Percentiles rank a stretch among this genome's conserved stretches.
Conservation (phyloP, 2,888 invertebrate genomes). For the Leucophora obtusa region DNA sequence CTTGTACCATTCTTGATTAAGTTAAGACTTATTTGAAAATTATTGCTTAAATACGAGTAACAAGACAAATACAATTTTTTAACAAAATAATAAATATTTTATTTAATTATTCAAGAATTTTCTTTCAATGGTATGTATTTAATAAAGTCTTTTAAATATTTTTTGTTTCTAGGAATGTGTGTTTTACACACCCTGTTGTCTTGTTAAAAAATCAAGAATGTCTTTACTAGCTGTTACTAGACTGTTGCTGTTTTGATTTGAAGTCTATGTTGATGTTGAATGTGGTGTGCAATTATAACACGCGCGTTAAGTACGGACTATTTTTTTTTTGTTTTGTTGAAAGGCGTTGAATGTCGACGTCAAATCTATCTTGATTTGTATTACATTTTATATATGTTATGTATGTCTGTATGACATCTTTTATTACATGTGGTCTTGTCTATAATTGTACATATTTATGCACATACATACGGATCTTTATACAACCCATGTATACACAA, state of each 20-base stretch:
- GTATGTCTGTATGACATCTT: constrained; percentile 5
- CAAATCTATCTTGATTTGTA: constrained; percentile 63
- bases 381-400: constrained; percentile 49
- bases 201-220: constrained; percentile 38
- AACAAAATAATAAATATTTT: not conserved
- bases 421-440: constrained; percentile 30
- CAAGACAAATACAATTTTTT: too few relatives aligned
- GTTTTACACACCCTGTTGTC: constrained; percentile 53
- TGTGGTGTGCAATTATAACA: constrained; percentile 57
- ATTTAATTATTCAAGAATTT: not conserved
- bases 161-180: constrained; percentile 13
- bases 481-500: constrained; percentile 26
- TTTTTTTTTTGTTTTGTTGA: constrained; percentile 43
- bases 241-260: constrained; percentile 2
- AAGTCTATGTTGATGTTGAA: constrained; percentile 6
- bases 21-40: not conserved
- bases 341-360: constrained; percentile 65
- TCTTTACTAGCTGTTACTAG: constrained; percentile 9
- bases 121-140: not conserved
- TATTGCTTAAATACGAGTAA: not conserved
- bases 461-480: constrained; percentile 23
- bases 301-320: constrained; percentile 43
- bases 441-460: constrained; percentile 16
- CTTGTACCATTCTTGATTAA: constrained; percentile 55
- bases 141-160: not conserved